phyloP scores from a whole-genome alignment of 2,888 invertebrate species.

The Agrotis puta region DNA sequence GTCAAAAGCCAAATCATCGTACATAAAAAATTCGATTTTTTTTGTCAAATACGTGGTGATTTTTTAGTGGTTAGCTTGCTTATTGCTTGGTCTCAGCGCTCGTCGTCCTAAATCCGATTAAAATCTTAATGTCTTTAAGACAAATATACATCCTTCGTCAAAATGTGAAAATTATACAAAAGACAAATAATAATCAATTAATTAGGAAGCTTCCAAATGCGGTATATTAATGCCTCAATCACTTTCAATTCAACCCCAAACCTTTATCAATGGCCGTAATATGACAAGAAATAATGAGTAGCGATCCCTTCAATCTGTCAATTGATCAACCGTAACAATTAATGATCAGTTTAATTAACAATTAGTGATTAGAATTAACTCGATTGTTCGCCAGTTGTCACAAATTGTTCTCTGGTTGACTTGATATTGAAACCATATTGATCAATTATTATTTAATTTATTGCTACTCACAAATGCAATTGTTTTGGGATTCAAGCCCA shows the following conservation, averaged over 20 bases:
- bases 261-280: conserved; percentile 23
- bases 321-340: conserved; percentile 25
- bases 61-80: no score
- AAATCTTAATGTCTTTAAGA: neutral
- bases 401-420: conserved; percentile 5
- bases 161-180: neutral
- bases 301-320: conserved; percentile 20
- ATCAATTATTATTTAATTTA: neutral
- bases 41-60: no score
- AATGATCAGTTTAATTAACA: conserved; percentile 48
- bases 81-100: no score
- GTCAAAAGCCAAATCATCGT: no score
- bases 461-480: neutral
- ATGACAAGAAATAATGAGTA: conserved; percentile 33
- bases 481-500: neutral
- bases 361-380: conserved; percentile 23
- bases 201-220: conserved; percentile 8
- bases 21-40: no score
- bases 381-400: neutral
- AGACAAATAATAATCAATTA: neutral
- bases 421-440: neutral
- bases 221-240: conserved; percentile 13
- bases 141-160: neutral
- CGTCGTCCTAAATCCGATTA: neutral
- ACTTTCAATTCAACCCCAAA: conserved; percentile 8